phyloP scores from a whole-genome alignment of 1,140 invertebrate species.

The Scaptomyza pallida region DNA sequence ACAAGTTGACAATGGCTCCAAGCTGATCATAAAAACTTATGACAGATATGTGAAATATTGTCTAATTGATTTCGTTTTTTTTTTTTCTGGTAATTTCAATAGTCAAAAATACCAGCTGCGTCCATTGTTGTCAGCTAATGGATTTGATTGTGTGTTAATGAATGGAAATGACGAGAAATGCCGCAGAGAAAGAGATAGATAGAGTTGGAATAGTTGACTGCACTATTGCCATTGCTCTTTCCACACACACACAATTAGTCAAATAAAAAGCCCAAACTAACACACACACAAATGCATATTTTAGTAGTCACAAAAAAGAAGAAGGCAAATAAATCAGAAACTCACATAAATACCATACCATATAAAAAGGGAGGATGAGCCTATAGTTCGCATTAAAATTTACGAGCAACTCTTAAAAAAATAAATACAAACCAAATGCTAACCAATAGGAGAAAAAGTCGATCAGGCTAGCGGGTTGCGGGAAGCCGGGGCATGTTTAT shows the following conservation, averaged over 20 bases:
- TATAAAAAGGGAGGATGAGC: slow-evolving; percentile 53
- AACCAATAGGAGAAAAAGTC: slow-evolving; percentile 66
- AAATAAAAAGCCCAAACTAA: slow-evolving; percentile 33
- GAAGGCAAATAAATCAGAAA: slow-evolving; percentile 79
- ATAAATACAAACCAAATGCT: too few relatives aligned
- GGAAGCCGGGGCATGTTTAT: too few relatives aligned
- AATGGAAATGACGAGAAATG: slow-evolving; percentile 55
- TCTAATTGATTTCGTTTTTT: slow-evolving; percentile 78
- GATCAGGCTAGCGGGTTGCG: slow-evolving; percentile 24
- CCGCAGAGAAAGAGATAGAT: slow-evolving; percentile 2
- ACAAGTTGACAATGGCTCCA: slow-evolving; percentile 59
- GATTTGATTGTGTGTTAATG: slow-evolving; percentile 82
- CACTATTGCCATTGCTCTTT: slow-evolving; percentile 45
- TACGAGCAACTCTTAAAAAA: slow-evolving; percentile 60
- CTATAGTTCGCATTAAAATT: slow-evolving; percentile 65
- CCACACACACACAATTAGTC: slow-evolving; percentile 52
- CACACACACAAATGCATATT: slow-evolving; percentile 9
- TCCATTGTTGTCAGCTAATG: slow-evolving; percentile 65
- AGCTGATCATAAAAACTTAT: slow-evolving; percentile 66
- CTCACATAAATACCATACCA: slow-evolving; percentile 68
- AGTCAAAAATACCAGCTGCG: slow-evolving; percentile 24
- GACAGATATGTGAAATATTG: slow-evolving; percentile 69
- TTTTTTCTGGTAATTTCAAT: slow-evolving; percentile 42
- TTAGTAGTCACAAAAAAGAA: slow-evolving; percentile 65
- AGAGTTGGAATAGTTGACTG: slow-evolving; percentile 6